Base-by-base conservation (phyloP, 2,888 invertebrate species). In the Cantharis lateralis region DNA sequence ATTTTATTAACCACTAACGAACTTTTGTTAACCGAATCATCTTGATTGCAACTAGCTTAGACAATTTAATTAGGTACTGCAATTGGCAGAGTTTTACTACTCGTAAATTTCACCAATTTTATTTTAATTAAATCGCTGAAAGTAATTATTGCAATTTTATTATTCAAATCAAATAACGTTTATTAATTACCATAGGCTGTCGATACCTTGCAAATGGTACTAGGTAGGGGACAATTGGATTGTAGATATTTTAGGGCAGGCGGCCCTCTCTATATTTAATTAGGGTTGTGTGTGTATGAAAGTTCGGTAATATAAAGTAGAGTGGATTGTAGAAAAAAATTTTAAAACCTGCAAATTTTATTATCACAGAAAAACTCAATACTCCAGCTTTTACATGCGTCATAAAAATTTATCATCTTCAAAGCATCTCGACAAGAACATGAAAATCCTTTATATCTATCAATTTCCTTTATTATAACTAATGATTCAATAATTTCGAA, bases 21-120 rank as follows among this genome's bases (percentile, higher is more conserved):
- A 74, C 74, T 74, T 74, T 70, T 70, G 74, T 74, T 74, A 74
- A 74, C 64, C 61, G 4, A 32, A 63, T 74, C 13, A 64, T 64
- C 64, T 62, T 74, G 70, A 74, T 74, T 74, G 70, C 70, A 70
- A 70, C 26, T 10, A 69, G 64, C 70, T 70, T 28, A 24, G 63
- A 28, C 20, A 70, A 70, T 64, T 74, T 24, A 61, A 20, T 32
- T 64, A 62, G 63, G 20, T 15, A 70, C n/a, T 64, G 32, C 74
- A 74, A 32, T 63, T 74, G 28, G 63, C 3, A 63, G 63, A 63
- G 64, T 73, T 26, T 68, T 73, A 68, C 68, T 73, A 68, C 13
- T 16, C 18, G 10, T 16, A 13, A 48, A 48, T 48, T 48, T 48
- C 48, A 48, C 48, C 48, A 48, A 48, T 48, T 48, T 48, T 48